Conservation (phyloP, 2,888 invertebrate species). For the Gandaritis pyraliata region DNA sequence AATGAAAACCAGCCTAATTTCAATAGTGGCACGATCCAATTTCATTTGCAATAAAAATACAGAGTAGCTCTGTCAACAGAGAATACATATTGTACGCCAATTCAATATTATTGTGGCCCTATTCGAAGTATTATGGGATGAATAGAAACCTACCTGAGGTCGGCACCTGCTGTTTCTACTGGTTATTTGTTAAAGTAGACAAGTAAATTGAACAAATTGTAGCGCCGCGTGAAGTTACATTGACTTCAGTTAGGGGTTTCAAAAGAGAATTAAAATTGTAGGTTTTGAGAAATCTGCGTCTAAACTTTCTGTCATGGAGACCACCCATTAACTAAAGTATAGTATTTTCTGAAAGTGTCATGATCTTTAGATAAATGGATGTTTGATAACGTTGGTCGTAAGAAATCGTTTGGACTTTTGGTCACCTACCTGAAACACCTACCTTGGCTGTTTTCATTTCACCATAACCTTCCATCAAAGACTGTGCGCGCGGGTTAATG, state of each 20-base stretch:
- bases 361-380: no score
- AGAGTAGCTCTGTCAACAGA: conserved; percentile 36
- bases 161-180: conserved; percentile 68
- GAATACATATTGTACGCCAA: conserved; percentile 43
- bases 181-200: conserved; percentile 43
- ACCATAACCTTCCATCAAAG: neutral
- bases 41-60: conserved; percentile 9
- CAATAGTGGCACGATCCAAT: neutral
- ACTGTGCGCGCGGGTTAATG: neutral
- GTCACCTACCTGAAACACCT: no score
- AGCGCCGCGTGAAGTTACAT: conserved; percentile 75
- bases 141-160: conserved; percentile 73
- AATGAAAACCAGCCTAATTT: conserved; percentile 13
- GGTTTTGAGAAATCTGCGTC: conserved; percentile 43
- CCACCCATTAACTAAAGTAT: conserved; percentile 30
- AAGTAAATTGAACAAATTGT: conserved; percentile 55
- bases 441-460: no score
- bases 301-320: conserved; percentile 32
- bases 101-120: conserved; percentile 46
- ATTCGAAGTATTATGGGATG: conserved; percentile 52
- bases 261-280: conserved; percentile 44
- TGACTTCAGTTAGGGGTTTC: conserved; percentile 40
- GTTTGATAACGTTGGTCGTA: no score
- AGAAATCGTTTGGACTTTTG: no score
- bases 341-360: conserved; percentile 3